Evolutionary conservation across 2,888 invertebrate species (phyloP).

Genomic region (Xestia rhomboidea): DNA sequence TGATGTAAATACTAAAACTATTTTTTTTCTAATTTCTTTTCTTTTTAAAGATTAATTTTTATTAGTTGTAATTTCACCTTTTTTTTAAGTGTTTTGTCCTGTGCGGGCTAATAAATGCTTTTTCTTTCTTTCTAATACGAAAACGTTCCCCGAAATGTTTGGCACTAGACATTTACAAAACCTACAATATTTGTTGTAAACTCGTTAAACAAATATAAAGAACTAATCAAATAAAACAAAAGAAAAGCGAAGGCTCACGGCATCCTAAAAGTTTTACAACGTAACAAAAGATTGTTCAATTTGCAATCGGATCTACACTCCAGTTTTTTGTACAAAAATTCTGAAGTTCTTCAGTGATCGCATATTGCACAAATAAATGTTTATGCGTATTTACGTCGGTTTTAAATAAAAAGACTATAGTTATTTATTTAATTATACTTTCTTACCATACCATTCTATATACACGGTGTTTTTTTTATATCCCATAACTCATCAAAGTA

Average conservation of each 20-base stretch:
- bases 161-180: slow-evolving; percentile 1
- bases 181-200: slow-evolving; percentile 6
- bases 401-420: neutral
- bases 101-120: too few relatives aligned
- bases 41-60: too few relatives aligned
- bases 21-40: too few relatives aligned
- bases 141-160: neutral
- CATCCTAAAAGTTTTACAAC: slow-evolving; percentile 24
- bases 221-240: slow-evolving; percentile 42
- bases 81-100: too few relatives aligned
- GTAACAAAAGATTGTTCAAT: slow-evolving; percentile 23
- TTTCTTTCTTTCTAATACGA: too few relatives aligned
- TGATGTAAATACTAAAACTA: neutral
- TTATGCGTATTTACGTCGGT: neutral
- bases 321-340: neutral
- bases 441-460: neutral
- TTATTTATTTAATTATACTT: neutral
- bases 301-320: slow-evolving; percentile 16
- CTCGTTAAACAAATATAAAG: slow-evolving; percentile 24
- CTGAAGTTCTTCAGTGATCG: neutral
- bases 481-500: too few relatives aligned
- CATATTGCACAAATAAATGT: slow-evolving; percentile 13
- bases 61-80: too few relatives aligned
- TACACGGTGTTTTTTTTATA: too few relatives aligned
- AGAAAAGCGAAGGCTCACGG: slow-evolving; percentile 12